Evolutionary conservation across 1,140 invertebrate genomes (phyloP).

Genomic region (Arctopsyche grandis): DNA sequence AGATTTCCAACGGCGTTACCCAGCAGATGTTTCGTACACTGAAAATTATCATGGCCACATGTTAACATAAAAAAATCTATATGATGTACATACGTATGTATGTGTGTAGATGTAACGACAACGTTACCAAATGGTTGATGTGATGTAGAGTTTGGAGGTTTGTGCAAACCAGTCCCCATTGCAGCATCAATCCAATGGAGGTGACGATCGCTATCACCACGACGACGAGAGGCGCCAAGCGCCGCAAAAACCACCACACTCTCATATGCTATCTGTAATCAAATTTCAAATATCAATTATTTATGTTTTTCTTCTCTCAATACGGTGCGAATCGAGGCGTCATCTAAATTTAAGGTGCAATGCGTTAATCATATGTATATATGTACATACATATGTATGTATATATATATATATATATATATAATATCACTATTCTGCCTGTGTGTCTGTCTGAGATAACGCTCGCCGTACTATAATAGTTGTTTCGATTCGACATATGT

Average conservation of each 20-base stretch:
- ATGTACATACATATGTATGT: no score
- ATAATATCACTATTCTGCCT: no score
- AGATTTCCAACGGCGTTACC: conserved; percentile 68
- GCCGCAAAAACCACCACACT: conserved; percentile 39
- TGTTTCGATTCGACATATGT: no score
- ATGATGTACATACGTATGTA: conserved; percentile 2
- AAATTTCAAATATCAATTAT: conserved; percentile 1
- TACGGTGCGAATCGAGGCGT: no score
- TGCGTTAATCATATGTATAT: no score
- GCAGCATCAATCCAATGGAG: conserved; percentile 60
- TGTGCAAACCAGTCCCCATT: conserved; percentile 69
- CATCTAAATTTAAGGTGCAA: not conserved
- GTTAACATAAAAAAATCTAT: conserved; percentile 17
- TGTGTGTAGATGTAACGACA: not conserved
- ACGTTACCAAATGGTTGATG: conserved; percentile 66
- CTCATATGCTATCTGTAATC: conserved; percentile 37
- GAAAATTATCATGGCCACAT: conserved; percentile 55
- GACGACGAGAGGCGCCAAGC: conserved; percentile 28
- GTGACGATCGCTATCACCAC: conserved; percentile 29
- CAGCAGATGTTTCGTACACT: conserved; percentile 67
- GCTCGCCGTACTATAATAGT: no score
- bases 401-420: no score
- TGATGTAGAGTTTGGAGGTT: conserved; percentile 68
- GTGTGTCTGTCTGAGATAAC: no score
- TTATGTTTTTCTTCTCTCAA: no score